Evolutionary conservation across 2,113 vertebrate species (phyloP).

Genomic region (Nannobrachium achirus): DNA sequence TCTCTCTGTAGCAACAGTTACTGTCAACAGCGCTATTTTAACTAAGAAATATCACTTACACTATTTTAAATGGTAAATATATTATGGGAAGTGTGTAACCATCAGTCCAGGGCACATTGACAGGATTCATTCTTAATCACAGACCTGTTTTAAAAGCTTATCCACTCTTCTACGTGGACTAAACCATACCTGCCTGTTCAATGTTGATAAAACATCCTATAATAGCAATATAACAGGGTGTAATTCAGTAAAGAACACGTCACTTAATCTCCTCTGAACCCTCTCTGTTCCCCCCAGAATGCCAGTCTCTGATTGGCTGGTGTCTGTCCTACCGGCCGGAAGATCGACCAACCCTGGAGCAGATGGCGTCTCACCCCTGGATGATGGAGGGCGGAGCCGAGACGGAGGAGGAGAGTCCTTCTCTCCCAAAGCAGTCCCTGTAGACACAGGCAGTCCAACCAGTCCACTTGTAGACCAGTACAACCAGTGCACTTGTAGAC

Average conservation of each 20-base stretch:
- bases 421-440: constrained; percentile 49
- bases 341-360: constrained; percentile 82
- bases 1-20: no score
- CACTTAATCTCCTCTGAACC: neutral
- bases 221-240: no score
- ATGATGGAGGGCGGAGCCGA: constrained; percentile 66
- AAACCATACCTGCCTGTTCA: no score
- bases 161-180: no score
- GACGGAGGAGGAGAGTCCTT: constrained; percentile 37
- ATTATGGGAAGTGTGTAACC: neutral
- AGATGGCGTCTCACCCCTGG: constrained; percentile 85
- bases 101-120: no score
- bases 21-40: no score
- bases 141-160: neutral
- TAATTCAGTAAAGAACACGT: no score
- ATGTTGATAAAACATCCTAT: no score
- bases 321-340: constrained; percentile 82
- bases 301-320: constrained; percentile 83
- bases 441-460: neutral
- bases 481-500: no score
- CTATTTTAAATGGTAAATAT: neutral
- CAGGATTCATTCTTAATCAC: neutral
- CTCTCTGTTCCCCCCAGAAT: constrained; percentile 69
- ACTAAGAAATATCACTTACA: no score
- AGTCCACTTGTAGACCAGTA: constrained; percentile 14